A percentile compares a stretch with the other conserved stretches of the same genome.
Conservation (phyloP, 64 coral and sea anemone genomes). For the Pocillopora damicornis region DNA sequence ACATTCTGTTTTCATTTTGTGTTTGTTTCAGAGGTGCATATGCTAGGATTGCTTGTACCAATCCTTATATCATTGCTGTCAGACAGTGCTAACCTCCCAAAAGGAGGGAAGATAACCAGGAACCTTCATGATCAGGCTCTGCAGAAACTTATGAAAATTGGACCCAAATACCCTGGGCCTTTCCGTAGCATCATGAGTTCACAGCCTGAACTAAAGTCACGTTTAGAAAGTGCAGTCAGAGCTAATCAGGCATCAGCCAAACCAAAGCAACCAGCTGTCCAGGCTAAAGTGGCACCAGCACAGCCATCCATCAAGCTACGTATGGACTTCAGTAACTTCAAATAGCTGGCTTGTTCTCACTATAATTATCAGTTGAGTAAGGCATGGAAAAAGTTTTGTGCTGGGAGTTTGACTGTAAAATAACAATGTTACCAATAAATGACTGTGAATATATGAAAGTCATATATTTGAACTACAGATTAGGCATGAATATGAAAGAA, state of each 20-base stretch:
- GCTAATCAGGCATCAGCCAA: conserved; percentile 68
- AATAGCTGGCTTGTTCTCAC: conserved; percentile 23
- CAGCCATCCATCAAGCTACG: conserved; percentile 90
- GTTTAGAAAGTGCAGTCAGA: conserved; percentile 77
- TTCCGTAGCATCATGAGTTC: conserved; percentile 90
- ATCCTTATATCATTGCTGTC: conserved; percentile 73
- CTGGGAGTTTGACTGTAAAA: too few species aligned
- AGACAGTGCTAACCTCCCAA: conserved; percentile 32
- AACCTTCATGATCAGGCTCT: conserved; percentile 76
- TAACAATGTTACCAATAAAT: too few species aligned
- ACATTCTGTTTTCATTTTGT: not conserved
- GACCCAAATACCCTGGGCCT: conserved; percentile 88
- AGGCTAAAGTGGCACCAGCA: conserved; percentile 70
- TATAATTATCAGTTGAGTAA: not conserved
- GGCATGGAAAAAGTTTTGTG: not conserved
- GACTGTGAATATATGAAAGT: too few species aligned
- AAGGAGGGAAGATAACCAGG: conserved; percentile 64
- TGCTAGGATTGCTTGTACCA: conserved; percentile 80
- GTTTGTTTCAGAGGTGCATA: conserved; percentile 67
- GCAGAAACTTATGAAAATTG: conserved; percentile 94
- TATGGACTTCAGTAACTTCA: conserved; percentile 99
- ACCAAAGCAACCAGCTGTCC: conserved; percentile 55
- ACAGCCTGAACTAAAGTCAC: conserved; percentile 78
- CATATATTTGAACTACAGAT: too few species aligned
- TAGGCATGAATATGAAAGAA: too few species aligned